Evolutionary conservation across 92 coral and sea anemone genomes (phyloP).

Genomic region (Plumapathes pennacea): DNA sequence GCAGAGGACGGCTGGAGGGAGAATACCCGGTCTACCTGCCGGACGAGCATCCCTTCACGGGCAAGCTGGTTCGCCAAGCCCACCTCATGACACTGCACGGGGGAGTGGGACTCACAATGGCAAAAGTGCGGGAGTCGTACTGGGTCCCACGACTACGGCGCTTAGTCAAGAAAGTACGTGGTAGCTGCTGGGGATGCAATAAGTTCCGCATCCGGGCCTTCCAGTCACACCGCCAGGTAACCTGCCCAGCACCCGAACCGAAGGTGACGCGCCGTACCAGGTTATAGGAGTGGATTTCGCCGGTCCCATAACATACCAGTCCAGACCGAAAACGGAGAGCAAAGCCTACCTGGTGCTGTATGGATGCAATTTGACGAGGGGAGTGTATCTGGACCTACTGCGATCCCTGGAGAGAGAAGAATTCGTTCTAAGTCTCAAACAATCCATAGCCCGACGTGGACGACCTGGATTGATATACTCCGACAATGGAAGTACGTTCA

Average conservation of each 20-base stretch:
- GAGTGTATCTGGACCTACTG: conserved; percentile 22
- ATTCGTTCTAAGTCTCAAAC: conserved; percentile 10
- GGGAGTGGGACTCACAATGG: conserved; percentile 38
- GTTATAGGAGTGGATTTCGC: conserved; percentile 43
- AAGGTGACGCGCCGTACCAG: conserved; percentile 34
- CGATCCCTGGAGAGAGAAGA: conserved; percentile 5
- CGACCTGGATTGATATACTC: conserved; percentile 3
- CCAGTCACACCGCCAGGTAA: conserved; percentile 28
- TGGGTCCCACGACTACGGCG: conserved; percentile 37
- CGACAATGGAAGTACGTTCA: conserved; percentile 1
- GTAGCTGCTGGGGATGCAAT: conserved; percentile 27
- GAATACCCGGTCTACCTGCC: conserved; percentile 40
- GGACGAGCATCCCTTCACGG: conserved; percentile 24
- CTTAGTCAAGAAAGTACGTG: conserved; percentile 26
- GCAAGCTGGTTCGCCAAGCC: conserved; percentile 20
- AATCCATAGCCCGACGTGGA: conserved; percentile 12
- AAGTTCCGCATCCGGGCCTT: conserved; percentile 12
- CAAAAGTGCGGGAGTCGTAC: conserved; percentile 30
- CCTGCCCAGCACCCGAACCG: conserved; percentile 30
- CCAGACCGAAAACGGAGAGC: conserved; percentile 6
- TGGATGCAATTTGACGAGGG: conserved; percentile 39
- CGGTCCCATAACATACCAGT: conserved; percentile 19
- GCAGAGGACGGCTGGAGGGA: conserved; percentile 38
- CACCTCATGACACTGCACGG: conserved; percentile 36
- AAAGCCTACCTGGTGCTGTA: conserved; percentile 28